Evolutionary conservation across 2,113 vertebrate species (phyloP).

Genomic region (Vicugna pacos): DNA sequence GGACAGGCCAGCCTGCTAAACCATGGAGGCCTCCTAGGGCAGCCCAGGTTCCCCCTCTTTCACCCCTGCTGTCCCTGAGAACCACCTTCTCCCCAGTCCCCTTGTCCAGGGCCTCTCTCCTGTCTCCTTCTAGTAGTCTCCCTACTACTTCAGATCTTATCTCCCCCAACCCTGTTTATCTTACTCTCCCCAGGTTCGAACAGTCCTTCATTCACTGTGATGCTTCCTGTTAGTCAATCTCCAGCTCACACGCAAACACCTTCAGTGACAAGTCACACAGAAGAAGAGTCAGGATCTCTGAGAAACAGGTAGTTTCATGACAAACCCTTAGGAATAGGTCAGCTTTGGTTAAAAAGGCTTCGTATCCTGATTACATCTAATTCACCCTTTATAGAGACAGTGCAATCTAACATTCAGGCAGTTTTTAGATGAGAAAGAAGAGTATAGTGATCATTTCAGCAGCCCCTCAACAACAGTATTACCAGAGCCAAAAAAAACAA

Average conservation of each 20-base stretch:
- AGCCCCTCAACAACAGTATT: background rate
- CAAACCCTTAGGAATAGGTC: background rate
- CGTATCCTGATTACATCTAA: background rate
- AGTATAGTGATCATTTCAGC: conserved; percentile 27
- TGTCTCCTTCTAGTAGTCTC: background rate
- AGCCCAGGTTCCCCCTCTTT: background rate
- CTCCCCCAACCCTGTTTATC: background rate
- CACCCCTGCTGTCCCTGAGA: background rate
- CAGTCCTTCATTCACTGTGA: background rate
- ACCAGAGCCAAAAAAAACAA: conserved; percentile 27
- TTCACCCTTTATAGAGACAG: background rate
- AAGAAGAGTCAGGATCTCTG: background rate
- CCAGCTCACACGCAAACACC: background rate
- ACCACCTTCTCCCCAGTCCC: background rate
- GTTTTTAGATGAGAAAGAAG: conserved; percentile 46
- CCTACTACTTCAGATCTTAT: background rate
- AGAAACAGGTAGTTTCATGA: background rate
- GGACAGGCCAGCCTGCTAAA: background rate
- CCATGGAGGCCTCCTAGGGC: background rate
- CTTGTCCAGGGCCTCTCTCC: background rate
- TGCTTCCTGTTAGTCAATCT: background rate
- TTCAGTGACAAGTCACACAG: background rate
- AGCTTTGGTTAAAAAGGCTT: conserved; percentile 3
- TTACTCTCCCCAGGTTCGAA: background rate
- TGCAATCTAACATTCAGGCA: conserved; percentile 7